A percentile compares a stretch with the other conserved stretches of the same genome.
These are phyloP conservation scores for Ophion ventricosus DNA, from an alignment of 2,888 invertebrate genomes.

Conservation along the genomic window DNA sequence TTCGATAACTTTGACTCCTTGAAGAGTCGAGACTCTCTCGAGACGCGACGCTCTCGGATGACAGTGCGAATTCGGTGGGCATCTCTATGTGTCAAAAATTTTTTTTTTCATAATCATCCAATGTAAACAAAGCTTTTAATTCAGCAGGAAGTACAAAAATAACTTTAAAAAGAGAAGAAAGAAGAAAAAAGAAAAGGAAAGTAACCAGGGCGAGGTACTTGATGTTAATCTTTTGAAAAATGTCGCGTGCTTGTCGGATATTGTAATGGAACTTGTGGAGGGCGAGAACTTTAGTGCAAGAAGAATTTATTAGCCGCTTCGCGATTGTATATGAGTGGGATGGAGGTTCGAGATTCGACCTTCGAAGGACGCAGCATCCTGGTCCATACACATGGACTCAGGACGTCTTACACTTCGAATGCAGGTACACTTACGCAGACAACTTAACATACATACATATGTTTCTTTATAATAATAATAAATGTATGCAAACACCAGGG, in stretches of 20 bases:
- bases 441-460: not conserved
- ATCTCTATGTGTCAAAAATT: conserved; percentile 73
- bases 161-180: not conserved
- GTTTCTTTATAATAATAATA: conserved; percentile 10
- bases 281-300: conserved; percentile 43
- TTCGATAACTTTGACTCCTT: conserved; percentile 80
- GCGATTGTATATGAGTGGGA: conserved; percentile 21
- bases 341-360: conserved; percentile 71
- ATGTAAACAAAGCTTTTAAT: not conserved
- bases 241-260: conserved; percentile 22
- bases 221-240: conserved; percentile 5
- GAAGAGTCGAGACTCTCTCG: conserved; percentile 81
- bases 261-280: conserved; percentile 12
- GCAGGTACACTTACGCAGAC: not conserved
- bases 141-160: not conserved
- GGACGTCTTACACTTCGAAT: conserved; percentile 16
- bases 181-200: not conserved
- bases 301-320: conserved; percentile 67
- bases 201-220: not conserved
- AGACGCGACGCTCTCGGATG: conserved; percentile 78
- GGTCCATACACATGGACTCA: conserved; percentile 27
- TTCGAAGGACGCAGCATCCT: conserved; percentile 75
- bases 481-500: conserved; percentile 26
- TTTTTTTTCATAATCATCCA: not conserved
- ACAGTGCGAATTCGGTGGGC: conserved; percentile 78